A percentile compares a stretch with the other conserved stretches of the same genome.
Evolutionary conservation across 1,140 invertebrate species (phyloP).

Genomic region (Odontomachus brunneus): DNA sequence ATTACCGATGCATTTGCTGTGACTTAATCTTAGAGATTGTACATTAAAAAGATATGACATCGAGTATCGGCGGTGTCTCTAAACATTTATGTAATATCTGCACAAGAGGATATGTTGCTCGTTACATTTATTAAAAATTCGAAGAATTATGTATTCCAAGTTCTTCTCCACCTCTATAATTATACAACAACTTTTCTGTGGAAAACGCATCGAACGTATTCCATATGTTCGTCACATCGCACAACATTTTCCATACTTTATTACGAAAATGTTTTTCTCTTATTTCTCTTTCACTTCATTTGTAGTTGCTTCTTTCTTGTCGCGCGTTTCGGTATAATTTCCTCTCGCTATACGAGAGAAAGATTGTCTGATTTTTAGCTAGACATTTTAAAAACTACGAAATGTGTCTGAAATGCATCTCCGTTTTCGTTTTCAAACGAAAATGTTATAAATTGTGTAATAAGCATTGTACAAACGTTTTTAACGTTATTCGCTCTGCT

Average conservation of each 20-base stretch:
- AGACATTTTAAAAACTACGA: background rate
- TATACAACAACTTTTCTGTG: background rate
- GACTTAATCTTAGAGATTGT: too few species aligned
- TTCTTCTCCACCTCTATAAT: background rate
- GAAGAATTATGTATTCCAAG: background rate
- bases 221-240: background rate
- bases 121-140: background rate
- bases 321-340: background rate
- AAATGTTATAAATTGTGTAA: slow-evolving; percentile 5
- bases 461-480: too few species aligned
- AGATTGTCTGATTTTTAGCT: background rate
- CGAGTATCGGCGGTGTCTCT: too few species aligned
- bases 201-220: background rate
- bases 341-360: too few species aligned
- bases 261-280: background rate
- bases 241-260: background rate
- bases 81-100: too few species aligned
- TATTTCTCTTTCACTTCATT: background rate
- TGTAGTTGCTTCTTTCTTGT: background rate
- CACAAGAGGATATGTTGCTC: background rate
- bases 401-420: background rate
- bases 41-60: too few species aligned
- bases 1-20: background rate
- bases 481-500: slow-evolving; percentile 12
- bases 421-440: background rate